These are phyloP conservation scores for Parus major DNA, from an alignment of 2,113 vertebrate species.

Conservation along the genomic window DNA sequence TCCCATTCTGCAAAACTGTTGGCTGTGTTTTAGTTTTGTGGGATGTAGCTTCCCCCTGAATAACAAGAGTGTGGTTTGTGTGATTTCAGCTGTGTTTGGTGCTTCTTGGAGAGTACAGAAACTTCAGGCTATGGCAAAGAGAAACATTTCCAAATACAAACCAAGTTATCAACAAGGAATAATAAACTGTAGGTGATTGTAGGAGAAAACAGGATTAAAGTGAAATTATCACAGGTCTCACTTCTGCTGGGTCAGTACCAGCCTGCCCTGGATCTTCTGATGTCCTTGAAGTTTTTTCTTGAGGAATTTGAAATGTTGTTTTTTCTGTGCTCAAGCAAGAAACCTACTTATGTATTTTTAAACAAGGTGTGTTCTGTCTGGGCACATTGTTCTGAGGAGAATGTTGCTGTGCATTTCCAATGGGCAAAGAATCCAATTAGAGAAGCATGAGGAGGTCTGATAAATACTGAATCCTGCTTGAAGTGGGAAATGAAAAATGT, in stretches of 20 bases:
- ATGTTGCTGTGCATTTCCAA: conserved; percentile 3
- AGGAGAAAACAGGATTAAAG: neutral
- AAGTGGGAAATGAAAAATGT: neutral
- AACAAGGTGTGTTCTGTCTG: conserved; percentile 18
- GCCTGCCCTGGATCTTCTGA: neutral
- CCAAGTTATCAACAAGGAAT: neutral
- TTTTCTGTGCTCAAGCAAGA: neutral
- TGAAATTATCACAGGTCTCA: neutral
- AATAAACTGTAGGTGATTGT: neutral
- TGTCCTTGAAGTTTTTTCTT: conserved; percentile 4
- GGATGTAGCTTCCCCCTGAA: neutral
- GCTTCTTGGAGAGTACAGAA: neutral
- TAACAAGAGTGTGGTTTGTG: neutral
- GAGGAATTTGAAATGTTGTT: conserved; percentile 11
- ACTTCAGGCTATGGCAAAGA: neutral
- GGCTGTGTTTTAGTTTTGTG: neutral
- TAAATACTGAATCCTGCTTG: neutral
- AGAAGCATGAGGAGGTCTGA: neutral
- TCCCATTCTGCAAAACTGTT: neutral
- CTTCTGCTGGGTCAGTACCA: neutral
- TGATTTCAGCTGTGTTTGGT: neutral
- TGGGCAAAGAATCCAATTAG: conserved; percentile 14
- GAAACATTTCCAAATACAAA: neutral
- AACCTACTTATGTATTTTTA: conserved; percentile 43
- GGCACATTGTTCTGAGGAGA: neutral